Percentiles rank a stretch among this genome's conserved stretches.
phyloP scores from a whole-genome alignment of 30 jellyfish, hydroid and myxozoan species.

The Calvadosia cruxmelitensis region DNA sequence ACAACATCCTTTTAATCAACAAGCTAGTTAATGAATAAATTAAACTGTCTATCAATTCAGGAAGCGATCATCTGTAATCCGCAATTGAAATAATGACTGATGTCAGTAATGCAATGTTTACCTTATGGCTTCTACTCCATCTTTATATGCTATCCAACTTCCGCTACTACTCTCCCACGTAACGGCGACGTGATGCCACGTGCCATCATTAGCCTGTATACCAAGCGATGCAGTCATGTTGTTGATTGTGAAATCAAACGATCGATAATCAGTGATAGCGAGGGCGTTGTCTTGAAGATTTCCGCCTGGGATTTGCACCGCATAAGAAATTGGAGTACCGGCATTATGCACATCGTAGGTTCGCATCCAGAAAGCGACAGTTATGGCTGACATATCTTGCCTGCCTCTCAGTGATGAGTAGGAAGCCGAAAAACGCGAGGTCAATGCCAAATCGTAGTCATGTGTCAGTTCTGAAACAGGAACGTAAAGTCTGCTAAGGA shows the following conservation, averaged over 20 bases:
- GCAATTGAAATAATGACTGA: too few relatives aligned
- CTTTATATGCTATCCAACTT: not conserved
- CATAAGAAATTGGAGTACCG: slow-evolving; percentile 94
- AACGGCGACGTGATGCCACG: not conserved
- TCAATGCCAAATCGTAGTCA: slow-evolving; percentile 73
- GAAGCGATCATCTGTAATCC: too few relatives aligned
- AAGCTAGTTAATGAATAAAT: too few relatives aligned
- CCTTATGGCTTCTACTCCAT: not conserved
- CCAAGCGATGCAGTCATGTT: slow-evolving; percentile 56
- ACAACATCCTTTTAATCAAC: too few relatives aligned
- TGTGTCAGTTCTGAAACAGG: slow-evolving; percentile 57
- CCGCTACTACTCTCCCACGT: not conserved
- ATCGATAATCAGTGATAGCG: slow-evolving; percentile 55
- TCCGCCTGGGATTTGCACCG: slow-evolving; percentile 42
- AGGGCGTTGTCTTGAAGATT: slow-evolving; percentile 80
- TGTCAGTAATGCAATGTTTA: too few relatives aligned
- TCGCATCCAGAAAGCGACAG: slow-evolving; percentile 96
- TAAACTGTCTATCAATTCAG: too few relatives aligned
- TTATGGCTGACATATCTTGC: slow-evolving; percentile 39
- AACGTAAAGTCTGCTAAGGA: too few relatives aligned
- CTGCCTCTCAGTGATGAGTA: slow-evolving; percentile 72
- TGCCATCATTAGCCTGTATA: slow-evolving; percentile 55
- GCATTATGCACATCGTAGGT: slow-evolving; percentile 47
- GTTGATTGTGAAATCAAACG: slow-evolving; percentile 55
- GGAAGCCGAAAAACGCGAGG: slow-evolving; percentile 71